Evolutionary conservation across 2,888 invertebrate genomes (phyloP).

Genomic region (Tanypteryx hageni): DNA sequence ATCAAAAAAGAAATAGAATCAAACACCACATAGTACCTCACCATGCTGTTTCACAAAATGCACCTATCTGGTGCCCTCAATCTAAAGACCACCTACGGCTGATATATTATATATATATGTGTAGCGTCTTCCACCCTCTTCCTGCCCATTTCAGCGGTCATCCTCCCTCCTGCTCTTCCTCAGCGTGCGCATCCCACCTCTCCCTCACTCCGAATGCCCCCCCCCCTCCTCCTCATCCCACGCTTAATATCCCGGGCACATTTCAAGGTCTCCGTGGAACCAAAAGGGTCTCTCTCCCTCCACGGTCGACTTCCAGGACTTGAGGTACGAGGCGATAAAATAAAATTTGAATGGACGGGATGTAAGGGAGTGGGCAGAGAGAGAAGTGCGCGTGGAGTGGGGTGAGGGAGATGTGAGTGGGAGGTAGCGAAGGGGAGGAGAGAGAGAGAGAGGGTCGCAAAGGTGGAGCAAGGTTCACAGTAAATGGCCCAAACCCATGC

Average conservation of each 20-base stretch:
- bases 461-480: slow-evolving; percentile 59
- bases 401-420: background rate
- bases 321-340: slow-evolving; percentile 15
- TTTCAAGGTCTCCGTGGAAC: background rate
- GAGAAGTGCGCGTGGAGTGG: background rate
- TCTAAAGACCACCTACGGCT: background rate
- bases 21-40: background rate
- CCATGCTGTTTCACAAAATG: slow-evolving; percentile 4
- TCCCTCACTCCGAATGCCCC: background rate
- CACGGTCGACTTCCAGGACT: slow-evolving; percentile 18
- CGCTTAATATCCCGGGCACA: slow-evolving; percentile 31
- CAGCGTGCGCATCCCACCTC: too few relatives aligned
- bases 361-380: background rate
- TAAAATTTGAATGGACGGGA: slow-evolving; percentile 57
- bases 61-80: background rate
- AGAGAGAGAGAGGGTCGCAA: background rate
- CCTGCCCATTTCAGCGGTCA: too few relatives aligned
- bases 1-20: background rate
- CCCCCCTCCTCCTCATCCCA: background rate
- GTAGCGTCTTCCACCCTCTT: background rate
- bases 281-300: background rate
- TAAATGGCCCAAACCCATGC: slow-evolving; percentile 55
- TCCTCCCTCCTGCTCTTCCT: too few relatives aligned
- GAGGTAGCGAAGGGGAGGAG: background rate
- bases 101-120: background rate